Percentiles rank a stretch among this genome's conserved stretches.
Conservation (phyloP, 2,113 vertebrate species). For the Alethe diademata region DNA sequence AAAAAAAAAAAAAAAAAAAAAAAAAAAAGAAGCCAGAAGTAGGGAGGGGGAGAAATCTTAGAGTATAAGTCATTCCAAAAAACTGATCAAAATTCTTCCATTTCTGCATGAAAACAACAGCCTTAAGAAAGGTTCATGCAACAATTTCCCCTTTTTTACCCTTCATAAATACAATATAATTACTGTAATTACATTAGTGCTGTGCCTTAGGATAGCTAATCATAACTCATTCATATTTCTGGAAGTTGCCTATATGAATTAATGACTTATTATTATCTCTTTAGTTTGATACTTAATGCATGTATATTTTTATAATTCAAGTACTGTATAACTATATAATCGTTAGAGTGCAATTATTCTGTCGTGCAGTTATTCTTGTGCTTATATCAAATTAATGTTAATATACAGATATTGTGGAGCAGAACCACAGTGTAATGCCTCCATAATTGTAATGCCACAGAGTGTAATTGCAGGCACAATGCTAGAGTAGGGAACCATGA, state of each 20-base stretch:
- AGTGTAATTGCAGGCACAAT: neutral
- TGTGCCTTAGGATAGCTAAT: slow-evolving; percentile 52
- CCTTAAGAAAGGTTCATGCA: slow-evolving; percentile 16
- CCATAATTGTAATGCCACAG: neutral
- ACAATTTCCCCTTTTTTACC: neutral
- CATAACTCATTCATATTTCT: slow-evolving; percentile 57
- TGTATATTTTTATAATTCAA: slow-evolving; percentile 63
- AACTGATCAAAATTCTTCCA: neutral
- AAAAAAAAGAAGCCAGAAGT: neutral
- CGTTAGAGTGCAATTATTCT: slow-evolving; percentile 63
- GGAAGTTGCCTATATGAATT: slow-evolving; percentile 56
- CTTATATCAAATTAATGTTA: slow-evolving; percentile 56
- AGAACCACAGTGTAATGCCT: slow-evolving; percentile 30
- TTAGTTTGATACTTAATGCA: slow-evolving; percentile 54
- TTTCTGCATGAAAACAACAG: slow-evolving; percentile 11
- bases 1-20: too few species aligned
- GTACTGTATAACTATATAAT: slow-evolving; percentile 59
- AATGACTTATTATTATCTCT: slow-evolving; percentile 64
- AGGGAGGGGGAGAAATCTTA: neutral
- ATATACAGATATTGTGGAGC: slow-evolving; percentile 45
- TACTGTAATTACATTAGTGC: slow-evolving; percentile 58
- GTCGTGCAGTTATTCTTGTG: slow-evolving; percentile 43
- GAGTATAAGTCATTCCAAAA: neutral
- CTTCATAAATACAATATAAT: slow-evolving; percentile 56
- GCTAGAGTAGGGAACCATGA: neutral